Evolutionary conservation across 92 coral and sea anemone genomes (phyloP).

Genomic region (Pocillopora meandrina): DNA sequence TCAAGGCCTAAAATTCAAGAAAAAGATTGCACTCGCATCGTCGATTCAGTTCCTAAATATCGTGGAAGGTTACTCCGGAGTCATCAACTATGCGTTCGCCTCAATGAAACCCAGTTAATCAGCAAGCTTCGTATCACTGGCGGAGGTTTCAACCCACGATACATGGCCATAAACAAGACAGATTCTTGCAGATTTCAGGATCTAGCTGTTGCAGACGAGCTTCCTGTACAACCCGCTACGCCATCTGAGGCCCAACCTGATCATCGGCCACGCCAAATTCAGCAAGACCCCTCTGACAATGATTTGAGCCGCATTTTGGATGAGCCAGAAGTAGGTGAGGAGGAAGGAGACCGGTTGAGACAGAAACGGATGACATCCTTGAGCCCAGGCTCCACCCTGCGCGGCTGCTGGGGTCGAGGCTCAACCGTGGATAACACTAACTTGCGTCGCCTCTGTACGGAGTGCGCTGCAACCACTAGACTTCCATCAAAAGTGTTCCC

Average conservation of each 20-base stretch:
- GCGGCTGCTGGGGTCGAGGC: constrained; percentile 40
- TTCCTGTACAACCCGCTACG: background rate
- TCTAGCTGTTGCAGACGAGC: background rate
- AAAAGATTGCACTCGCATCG: background rate
- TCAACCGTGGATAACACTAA: background rate
- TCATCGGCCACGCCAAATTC: too few species aligned
- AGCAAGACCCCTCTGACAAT: background rate
- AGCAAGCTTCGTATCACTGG: constrained; percentile 16
- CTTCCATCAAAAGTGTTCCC: constrained; percentile 46
- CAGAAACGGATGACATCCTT: constrained; percentile 4
- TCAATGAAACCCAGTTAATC: constrained; percentile 26
- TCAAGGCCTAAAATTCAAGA: too few species aligned
- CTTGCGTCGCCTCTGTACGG: constrained; percentile 49
- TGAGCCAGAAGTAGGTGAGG: background rate
- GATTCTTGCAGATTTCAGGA: constrained; percentile 44
- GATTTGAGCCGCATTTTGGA: background rate
- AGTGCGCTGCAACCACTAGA: constrained; percentile 46
- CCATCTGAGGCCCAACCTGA: too few species aligned
- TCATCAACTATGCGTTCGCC: constrained; percentile 9
- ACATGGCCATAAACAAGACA: constrained; percentile 29
- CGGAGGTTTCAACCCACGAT: constrained; percentile 45
- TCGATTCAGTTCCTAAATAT: background rate
- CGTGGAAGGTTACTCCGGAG: background rate
- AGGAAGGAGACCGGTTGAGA: background rate
- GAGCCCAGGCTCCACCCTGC: background rate